Conservation (phyloP, 2,888 invertebrate species). For the Maniola hyperantus region DNA sequence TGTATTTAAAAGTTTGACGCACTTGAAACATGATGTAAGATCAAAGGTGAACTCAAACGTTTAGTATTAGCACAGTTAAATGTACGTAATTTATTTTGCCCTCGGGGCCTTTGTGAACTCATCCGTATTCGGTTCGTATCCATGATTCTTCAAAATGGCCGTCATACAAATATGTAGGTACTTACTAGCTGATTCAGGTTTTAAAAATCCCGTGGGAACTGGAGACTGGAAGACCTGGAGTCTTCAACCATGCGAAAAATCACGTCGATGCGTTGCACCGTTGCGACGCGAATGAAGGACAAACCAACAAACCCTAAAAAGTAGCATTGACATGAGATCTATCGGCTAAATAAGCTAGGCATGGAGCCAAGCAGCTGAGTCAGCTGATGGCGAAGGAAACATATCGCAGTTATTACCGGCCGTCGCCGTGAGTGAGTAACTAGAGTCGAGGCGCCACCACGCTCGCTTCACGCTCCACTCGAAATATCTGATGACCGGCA, state of each 20-base stretch:
- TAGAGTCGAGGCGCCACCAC: constrained; percentile 31
- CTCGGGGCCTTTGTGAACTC: too few species aligned
- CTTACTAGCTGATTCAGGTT: too few species aligned
- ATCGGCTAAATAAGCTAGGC: constrained; percentile 20
- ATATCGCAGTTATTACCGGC: constrained; percentile 26
- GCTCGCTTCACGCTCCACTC: constrained; percentile 38
- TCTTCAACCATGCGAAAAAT: too few species aligned
- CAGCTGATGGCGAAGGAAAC: constrained; percentile 30
- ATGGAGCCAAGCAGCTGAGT: constrained; percentile 29
- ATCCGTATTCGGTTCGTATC: too few species aligned
- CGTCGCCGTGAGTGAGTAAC: constrained; percentile 34
- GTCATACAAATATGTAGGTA: too few species aligned
- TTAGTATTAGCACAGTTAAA: not conserved
- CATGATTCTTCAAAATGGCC: too few species aligned
- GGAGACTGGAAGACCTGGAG: too few species aligned
- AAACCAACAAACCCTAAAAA: not conserved
- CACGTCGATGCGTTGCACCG: too few species aligned
- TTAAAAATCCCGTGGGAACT: too few species aligned
- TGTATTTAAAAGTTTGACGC: constrained; percentile 1
- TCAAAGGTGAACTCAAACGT: not conserved
- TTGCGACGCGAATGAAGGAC: too few species aligned
- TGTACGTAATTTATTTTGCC: too few species aligned
- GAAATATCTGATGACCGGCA: constrained; percentile 41
- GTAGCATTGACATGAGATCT: not conserved
- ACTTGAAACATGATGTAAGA: not conserved